Conservation (phyloP, 2,888 invertebrate species). For the Dione vanillae region DNA sequence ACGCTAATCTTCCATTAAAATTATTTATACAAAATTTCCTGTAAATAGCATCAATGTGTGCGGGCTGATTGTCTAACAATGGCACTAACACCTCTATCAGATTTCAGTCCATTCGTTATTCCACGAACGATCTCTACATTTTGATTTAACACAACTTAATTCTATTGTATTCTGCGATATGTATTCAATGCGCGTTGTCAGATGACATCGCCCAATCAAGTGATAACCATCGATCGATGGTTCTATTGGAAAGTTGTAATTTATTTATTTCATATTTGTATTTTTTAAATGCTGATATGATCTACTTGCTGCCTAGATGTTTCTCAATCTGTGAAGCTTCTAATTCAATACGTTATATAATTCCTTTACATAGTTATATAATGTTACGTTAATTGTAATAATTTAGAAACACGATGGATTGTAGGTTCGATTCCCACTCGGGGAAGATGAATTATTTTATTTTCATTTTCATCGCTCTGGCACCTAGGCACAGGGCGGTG, state of each 20-base stretch:
- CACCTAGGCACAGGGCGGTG: too few relatives aligned
- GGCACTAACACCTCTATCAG: slow-evolving; percentile 42
- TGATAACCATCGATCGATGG: slow-evolving; percentile 52
- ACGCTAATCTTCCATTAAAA: neutral
- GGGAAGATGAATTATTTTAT: too few relatives aligned
- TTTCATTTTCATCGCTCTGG: too few relatives aligned
- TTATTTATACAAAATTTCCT: neutral
- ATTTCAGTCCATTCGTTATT: slow-evolving; percentile 47
- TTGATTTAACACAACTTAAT: slow-evolving; percentile 55
- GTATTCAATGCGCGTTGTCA: slow-evolving; percentile 52
- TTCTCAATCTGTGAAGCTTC: too few relatives aligned
- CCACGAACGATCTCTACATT: slow-evolving; percentile 48
- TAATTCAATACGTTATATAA: too few relatives aligned
- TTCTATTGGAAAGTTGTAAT: slow-evolving; percentile 32
- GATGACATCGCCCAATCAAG: slow-evolving; percentile 54
- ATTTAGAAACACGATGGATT: too few relatives aligned
- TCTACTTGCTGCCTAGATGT: too few relatives aligned
- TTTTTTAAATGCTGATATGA: neutral
- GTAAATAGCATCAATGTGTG: slow-evolving; percentile 3
- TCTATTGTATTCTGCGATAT: slow-evolving; percentile 53
- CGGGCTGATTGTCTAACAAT: slow-evolving; percentile 35
- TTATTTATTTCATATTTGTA: neutral
- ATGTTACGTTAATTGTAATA: too few relatives aligned
- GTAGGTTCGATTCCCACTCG: too few relatives aligned
- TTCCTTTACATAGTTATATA: too few relatives aligned